A percentile compares a stretch with the other conserved stretches of the same genome.
Evolutionary conservation across 2,888 invertebrate genomes (phyloP).

Genomic region (Biston betularia): DNA sequence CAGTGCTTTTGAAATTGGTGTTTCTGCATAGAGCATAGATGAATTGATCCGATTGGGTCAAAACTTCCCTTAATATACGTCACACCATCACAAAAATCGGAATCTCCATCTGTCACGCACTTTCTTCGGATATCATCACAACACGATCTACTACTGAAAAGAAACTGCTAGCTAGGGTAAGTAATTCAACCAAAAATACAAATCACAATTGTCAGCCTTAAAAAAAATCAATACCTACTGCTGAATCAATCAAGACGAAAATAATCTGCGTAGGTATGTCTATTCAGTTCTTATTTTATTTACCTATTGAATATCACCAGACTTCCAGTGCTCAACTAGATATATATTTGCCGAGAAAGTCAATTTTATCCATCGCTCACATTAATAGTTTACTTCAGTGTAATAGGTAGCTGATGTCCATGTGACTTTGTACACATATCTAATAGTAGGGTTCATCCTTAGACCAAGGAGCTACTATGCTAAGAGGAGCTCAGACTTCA

Average conservation of each 20-base stretch:
- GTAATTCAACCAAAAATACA: neutral
- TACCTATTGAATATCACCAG: no score
- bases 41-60: neutral
- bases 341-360: neutral
- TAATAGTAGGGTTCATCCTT: no score
- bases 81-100: constrained; percentile 11
- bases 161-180: neutral
- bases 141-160: constrained; percentile 1
- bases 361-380: neutral
- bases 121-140: constrained; percentile 4
- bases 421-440: no score
- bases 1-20: neutral
- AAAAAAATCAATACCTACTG: constrained; percentile 13
- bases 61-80: constrained; percentile 14
- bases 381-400: neutral
- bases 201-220: constrained; percentile 2
- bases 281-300: no score
- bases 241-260: neutral
- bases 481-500: no score
- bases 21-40: neutral
- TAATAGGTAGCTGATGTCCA: no score
- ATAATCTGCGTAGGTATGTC: neutral
- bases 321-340: neutral
- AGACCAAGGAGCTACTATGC: no score
- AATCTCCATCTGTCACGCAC: constrained; percentile 21